Evolutionary conservation across 92 coral and sea anemone species (phyloP), one percentile per base, ranked within the genome.

Genomic region (Zoanthus sociatus): DNA sequence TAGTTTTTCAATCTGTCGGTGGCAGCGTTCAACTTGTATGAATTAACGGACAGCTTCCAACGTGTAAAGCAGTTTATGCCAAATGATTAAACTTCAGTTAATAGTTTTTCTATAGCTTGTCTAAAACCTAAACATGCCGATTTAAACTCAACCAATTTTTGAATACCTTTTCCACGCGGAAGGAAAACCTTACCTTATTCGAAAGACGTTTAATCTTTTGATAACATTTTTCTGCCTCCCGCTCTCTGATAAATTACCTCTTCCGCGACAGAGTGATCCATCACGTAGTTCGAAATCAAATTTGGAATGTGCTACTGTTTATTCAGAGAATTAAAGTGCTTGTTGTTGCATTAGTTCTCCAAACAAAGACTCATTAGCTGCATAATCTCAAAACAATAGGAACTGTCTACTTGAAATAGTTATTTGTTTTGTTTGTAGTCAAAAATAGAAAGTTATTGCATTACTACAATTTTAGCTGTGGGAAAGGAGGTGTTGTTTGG

Each of bases 321-420:
- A 67, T 50, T 26, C 85, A 44, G 6, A 14, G 73, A 56, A 66
- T 81, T 68, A 46, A 70, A 13, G 61, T 81, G 61, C 66, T 87
- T 87, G 15, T 74, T 70, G 58, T 89, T 92, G 94, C 98, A 94
- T 94, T 94, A 91, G 94, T 68, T 91, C 76, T 93, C 84, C 90
- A 93, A 94, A 94, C 93, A 94, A 68, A 47, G 79, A 84, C 42
- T 66, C 21, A 45, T 32, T 48, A 55, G 53, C 47, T 81, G 47
- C 20, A 30, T 81, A 81, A 66, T 60, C 61, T 67, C 30, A 4
- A 18, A 7, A 18, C 54, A 66, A 64, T 44, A 63, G 75, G 33
- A 12, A 16, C 46, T 81, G 47, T 12, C 45, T 46, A n/a, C 26
- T 81, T 64, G 20, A 30, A 81, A 66, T 64, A 64, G 75, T 66